phyloP scores from a whole-genome alignment of 2,113 vertebrate genomes.

The Syrrhaptes paradoxus region DNA sequence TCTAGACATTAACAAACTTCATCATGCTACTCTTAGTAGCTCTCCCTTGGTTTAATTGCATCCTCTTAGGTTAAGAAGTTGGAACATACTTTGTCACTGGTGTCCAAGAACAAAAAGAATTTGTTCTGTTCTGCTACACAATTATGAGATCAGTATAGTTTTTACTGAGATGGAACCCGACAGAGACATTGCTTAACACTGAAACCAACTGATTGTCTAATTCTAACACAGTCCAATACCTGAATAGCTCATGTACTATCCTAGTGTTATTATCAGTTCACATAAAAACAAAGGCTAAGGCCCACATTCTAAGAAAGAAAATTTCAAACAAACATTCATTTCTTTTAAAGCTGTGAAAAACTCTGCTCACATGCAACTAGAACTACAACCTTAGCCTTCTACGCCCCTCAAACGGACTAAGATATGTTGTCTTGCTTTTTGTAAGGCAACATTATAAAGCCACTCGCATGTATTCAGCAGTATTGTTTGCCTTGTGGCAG shows the following conservation, averaged over 20 bases:
- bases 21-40: not conserved
- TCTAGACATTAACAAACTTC: not conserved
- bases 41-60: not conserved
- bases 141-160: not conserved
- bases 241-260: not conserved
- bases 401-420: not conserved
- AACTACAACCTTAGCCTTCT: not conserved
- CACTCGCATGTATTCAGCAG: not conserved
- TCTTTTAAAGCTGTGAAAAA: not conserved
- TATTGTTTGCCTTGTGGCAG: not conserved
- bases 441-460: not conserved
- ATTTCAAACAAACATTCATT: not conserved
- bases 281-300: not conserved
- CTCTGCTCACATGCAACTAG: not conserved
- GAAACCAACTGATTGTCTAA: not conserved
- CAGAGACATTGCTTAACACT: not conserved
- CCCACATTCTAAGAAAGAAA: not conserved
- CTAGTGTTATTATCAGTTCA: not conserved
- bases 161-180: not conserved
- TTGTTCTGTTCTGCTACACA: not conserved
- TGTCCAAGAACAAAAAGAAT: not conserved
- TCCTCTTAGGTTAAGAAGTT: not conserved
- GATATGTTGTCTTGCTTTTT: not conserved
- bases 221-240: not conserved
- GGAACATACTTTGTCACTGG: not conserved